phyloP scores from a whole-genome alignment of 2,797 vertebrate species.

The Alca torda region DNA sequence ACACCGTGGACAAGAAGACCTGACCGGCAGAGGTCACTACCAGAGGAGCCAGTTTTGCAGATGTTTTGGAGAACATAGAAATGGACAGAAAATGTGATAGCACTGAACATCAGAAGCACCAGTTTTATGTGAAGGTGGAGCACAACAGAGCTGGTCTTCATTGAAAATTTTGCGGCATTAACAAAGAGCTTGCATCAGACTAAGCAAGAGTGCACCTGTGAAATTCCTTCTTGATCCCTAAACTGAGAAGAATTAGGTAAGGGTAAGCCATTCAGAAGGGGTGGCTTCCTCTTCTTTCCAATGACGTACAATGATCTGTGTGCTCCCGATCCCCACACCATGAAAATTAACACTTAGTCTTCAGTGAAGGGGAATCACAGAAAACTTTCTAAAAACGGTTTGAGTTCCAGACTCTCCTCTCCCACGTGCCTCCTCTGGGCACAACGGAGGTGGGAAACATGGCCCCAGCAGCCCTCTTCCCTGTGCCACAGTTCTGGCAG shows the following conservation, averaged over 20 bases:
- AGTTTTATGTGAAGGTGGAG: not conserved
- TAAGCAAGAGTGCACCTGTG: not conserved
- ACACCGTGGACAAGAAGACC: not conserved
- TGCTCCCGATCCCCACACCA: not conserved
- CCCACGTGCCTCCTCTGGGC: fast-evolving
- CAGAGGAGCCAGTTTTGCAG: not conserved
- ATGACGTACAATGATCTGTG: fast-evolving
- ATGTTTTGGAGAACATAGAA: not conserved
- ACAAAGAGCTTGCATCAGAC: not conserved
- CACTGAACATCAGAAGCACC: fast-evolving
- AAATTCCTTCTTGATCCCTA: not conserved
- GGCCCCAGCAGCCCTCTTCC: not conserved
- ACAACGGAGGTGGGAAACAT: fast-evolving
- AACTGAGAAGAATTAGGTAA: not conserved
- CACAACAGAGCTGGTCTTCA: not conserved
- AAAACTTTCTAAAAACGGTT: not conserved
- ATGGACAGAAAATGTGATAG: not conserved
- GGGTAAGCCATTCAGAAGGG: not conserved
- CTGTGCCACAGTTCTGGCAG: not conserved
- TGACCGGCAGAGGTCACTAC: not conserved
- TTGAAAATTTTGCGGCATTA: not conserved
- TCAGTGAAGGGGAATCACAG: not conserved
- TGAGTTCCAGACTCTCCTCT: not conserved
- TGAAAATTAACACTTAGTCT: not conserved
- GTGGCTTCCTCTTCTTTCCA: not conserved